Evolutionary conservation across 2,888 invertebrate genomes (phyloP).

Genomic region (Chirona hameri): DNA sequence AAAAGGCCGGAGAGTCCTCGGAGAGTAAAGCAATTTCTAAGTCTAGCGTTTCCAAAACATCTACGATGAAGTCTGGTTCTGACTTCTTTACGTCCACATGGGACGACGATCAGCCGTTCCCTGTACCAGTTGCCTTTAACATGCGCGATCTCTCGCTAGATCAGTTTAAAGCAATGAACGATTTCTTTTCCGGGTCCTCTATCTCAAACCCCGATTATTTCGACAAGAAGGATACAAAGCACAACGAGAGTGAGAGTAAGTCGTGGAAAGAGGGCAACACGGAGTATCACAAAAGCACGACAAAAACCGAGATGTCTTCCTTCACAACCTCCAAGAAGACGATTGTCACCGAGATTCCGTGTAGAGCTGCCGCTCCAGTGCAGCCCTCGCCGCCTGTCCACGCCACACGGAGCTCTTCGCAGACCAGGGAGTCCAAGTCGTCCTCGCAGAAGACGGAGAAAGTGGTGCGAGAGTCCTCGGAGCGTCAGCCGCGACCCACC

Average conservation of each 20-base stretch:
- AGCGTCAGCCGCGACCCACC: background rate
- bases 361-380: background rate
- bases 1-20: background rate
- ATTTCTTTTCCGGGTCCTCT: background rate
- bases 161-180: background rate
- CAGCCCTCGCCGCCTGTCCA: background rate
- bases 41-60: background rate
- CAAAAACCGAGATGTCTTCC: background rate
- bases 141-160: background rate
- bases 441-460: background rate
- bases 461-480: background rate
- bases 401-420: background rate
- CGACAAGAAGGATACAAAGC: background rate
- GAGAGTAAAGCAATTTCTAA: background rate
- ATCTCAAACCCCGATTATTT: background rate
- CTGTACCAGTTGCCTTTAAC: background rate
- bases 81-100: background rate
- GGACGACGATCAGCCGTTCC: background rate
- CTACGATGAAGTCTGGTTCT: background rate
- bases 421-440: background rate
- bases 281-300: background rate
- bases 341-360: background rate
- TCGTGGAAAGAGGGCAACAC: constrained; percentile 1
- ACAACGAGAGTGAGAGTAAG: background rate
- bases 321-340: background rate